Evolutionary conservation across 2,888 invertebrate species (phyloP).

Genomic region (Temnothorax unifasciatus): DNA sequence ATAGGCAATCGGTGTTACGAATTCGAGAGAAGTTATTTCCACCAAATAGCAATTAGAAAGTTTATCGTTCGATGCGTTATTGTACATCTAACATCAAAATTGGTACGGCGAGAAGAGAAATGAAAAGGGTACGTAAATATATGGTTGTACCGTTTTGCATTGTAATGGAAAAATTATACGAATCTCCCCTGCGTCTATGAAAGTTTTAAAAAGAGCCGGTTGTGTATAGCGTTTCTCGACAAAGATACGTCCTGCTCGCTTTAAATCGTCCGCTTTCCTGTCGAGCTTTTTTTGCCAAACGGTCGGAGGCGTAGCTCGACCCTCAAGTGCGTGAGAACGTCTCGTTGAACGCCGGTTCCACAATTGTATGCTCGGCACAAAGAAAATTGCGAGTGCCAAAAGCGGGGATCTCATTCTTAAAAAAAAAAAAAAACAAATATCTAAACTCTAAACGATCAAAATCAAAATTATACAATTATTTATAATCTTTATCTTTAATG

Average conservation of each 20-base stretch:
- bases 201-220: conserved; percentile 13
- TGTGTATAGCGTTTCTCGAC: conserved; percentile 36
- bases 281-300: conserved; percentile 35
- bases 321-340: background rate
- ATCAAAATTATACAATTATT: background rate
- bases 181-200: conserved; percentile 45
- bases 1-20: conserved; percentile 28
- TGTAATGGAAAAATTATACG: background rate
- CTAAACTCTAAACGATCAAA: background rate
- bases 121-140: background rate
- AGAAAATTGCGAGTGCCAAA: conserved; percentile 58
- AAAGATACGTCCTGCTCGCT: conserved; percentile 62
- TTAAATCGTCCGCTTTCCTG: conserved; percentile 39
- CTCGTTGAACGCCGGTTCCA: background rate
- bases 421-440: background rate
- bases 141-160: background rate
- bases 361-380: conserved; percentile 20
- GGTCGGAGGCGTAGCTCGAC: conserved; percentile 21
- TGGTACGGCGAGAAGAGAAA: conserved; percentile 2
- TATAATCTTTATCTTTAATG: background rate
- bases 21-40: conserved; percentile 15
- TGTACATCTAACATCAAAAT: background rate
- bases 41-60: background rate
- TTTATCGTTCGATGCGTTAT: background rate
- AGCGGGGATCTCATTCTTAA: background rate